A percentile compares a stretch with the other conserved stretches of the same genome.
These are phyloP conservation scores for Anagrus nilaparvatae DNA, from an alignment of 1,140 invertebrate genomes.

Conservation along the genomic window DNA sequence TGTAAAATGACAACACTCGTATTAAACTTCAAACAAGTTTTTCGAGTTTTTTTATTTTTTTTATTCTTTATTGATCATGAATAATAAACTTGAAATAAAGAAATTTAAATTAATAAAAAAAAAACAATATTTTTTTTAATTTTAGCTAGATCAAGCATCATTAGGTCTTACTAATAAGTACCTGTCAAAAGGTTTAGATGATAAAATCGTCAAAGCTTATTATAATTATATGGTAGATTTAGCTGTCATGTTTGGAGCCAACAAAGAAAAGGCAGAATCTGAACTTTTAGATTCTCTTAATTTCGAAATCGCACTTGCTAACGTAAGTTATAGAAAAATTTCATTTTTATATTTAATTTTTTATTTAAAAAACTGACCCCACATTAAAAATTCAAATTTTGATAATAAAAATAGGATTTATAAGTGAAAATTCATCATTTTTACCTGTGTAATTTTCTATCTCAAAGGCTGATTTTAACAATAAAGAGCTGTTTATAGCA, in stretches of 20 bases:
- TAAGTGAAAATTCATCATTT: neutral
- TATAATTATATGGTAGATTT: constrained; percentile 77
- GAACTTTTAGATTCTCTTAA: constrained; percentile 75
- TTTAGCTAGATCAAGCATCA: constrained; percentile 80
- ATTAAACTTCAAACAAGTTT: too few species aligned
- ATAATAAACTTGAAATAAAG: neutral
- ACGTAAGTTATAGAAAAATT: constrained; percentile 66
- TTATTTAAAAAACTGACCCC: too few species aligned
- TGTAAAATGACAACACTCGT: too few species aligned
- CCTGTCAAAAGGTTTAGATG: constrained; percentile 67
- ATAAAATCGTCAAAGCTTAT: constrained; percentile 67
- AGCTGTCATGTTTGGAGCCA: constrained; percentile 73
- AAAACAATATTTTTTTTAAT: neutral
- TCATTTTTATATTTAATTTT: too few species aligned
- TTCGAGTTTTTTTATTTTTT: neutral
- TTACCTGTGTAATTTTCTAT: too few species aligned
- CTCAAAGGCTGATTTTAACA: too few species aligned
- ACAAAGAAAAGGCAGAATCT: constrained; percentile 50
- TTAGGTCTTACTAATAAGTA: constrained; percentile 82
- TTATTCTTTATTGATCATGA: neutral
- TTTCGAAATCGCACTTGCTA: constrained; percentile 85
- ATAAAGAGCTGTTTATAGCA: too few species aligned
- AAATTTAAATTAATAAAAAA: neutral
- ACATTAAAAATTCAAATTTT: too few species aligned
- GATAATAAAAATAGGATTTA: neutral